These are phyloP conservation scores for Leptodactylus fallax DNA, from an alignment of 2,797 vertebrate genomes.

Conservation along the genomic window DNA sequence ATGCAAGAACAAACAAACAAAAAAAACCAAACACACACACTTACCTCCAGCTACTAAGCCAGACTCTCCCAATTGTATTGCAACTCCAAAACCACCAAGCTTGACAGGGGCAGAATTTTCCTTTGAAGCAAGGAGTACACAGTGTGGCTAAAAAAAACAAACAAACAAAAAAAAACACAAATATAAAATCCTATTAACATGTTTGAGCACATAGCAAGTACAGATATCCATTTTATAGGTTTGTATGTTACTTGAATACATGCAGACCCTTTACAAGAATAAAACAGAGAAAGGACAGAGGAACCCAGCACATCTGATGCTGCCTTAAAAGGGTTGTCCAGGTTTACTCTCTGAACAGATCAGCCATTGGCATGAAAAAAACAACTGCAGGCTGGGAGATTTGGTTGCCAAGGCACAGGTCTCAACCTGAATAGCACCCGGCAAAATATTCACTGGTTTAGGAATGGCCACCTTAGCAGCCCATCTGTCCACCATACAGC, in stretches of 20 bases:
- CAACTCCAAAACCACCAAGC: conserved; percentile 95
- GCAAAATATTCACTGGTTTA: too few species aligned
- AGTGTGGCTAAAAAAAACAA: conserved; percentile 93
- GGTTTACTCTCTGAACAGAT: too few species aligned
- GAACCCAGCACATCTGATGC: background rate
- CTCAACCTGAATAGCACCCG: too few species aligned
- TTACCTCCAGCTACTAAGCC: conserved; percentile 98
- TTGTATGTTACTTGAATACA: background rate
- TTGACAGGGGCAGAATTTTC: conserved; percentile 98
- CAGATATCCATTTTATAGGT: background rate
- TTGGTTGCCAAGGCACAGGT: too few species aligned
- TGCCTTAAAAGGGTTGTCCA: too few species aligned
- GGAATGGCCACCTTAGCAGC: too few species aligned
- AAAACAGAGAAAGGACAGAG: background rate
- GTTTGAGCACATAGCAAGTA: background rate
- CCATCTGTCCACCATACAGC: too few species aligned
- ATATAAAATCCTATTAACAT: background rate
- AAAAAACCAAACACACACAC: too few species aligned
- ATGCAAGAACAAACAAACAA: too few species aligned
- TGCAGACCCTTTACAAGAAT: background rate
- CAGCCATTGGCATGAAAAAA: too few species aligned
- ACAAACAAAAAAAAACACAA: background rate
- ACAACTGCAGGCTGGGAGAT: too few species aligned
- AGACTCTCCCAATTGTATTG: conserved; percentile 96
- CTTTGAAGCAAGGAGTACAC: conserved; percentile 95